Conservation (phyloP, 2,888 invertebrate species). For the Bellardia bayeri region DNA sequence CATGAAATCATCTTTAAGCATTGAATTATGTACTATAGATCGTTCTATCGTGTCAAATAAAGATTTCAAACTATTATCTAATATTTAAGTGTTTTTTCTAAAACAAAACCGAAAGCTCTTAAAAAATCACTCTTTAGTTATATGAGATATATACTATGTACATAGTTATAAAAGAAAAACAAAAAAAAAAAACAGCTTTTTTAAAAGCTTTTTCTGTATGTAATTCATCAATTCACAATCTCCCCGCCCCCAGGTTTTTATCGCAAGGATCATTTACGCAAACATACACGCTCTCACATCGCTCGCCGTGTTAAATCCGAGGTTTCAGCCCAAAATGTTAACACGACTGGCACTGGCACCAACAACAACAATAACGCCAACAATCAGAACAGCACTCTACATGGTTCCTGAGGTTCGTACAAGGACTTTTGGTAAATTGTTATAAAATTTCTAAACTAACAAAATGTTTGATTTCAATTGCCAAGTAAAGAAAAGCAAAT, state of each 20-base stretch:
- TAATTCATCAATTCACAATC: neutral
- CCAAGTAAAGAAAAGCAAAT: constrained; percentile 23
- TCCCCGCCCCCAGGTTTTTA: constrained; percentile 88
- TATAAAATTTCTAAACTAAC: constrained; percentile 79
- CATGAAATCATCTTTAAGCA: too few relatives aligned
- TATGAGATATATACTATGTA: too few relatives aligned
- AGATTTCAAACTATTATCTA: too few relatives aligned
- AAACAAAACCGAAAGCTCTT: too few relatives aligned
- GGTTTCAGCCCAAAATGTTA: constrained; percentile 88
- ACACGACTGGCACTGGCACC: constrained; percentile 75
- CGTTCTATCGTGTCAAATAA: too few relatives aligned
- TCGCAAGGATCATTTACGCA: constrained; percentile 93
- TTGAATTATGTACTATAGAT: too few relatives aligned
- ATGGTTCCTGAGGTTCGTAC: constrained; percentile 85
- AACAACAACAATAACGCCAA: constrained; percentile 79
- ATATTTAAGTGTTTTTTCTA: too few relatives aligned
- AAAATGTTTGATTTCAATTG: constrained; percentile 61
- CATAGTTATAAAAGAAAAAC: too few relatives aligned
- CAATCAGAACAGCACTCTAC: constrained; percentile 82
- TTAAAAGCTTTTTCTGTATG: too few relatives aligned
- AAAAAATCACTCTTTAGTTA: too few relatives aligned
- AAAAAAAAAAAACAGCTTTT: too few relatives aligned
- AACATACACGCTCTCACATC: constrained; percentile 93
- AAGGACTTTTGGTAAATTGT: constrained; percentile 85
- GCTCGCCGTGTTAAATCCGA: constrained; percentile 94